These are phyloP conservation scores for Callopanchax toddi DNA, from an alignment of 2,113 vertebrate genomes.

Conservation along the genomic window DNA sequence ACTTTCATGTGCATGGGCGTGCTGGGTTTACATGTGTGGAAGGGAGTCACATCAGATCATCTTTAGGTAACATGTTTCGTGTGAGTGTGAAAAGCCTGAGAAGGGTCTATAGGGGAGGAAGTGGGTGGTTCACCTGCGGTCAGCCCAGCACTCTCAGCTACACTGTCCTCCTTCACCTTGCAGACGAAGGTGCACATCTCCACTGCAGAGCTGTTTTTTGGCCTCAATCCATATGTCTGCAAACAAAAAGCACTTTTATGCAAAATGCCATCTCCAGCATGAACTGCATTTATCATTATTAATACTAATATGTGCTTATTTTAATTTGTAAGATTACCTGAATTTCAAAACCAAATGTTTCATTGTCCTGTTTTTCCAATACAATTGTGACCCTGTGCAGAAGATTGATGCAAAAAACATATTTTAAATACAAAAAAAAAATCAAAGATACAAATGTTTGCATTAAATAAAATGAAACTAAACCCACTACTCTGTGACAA, in stretches of 20 bases:
- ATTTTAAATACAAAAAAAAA: background rate
- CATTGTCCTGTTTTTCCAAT: conserved; percentile 90
- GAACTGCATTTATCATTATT: no score
- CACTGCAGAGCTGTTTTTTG: conserved; percentile 66
- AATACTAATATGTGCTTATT: no score
- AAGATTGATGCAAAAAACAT: background rate
- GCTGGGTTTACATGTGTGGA: background rate
- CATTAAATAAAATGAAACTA: background rate
- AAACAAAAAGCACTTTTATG: conserved; percentile 7
- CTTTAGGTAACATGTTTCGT: background rate
- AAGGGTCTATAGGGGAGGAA: background rate
- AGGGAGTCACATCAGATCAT: conserved; percentile 4
- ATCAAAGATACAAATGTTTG: background rate
- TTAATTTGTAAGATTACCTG: conserved; percentile 89
- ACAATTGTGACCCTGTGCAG: conserved; percentile 63
- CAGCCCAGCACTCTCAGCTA: conserved; percentile 88
- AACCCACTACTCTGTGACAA: background rate
- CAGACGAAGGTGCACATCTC: conserved; percentile 86
- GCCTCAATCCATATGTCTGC: conserved; percentile 85
- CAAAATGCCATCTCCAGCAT: background rate
- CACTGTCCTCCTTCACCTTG: conserved; percentile 86
- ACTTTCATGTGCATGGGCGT: background rate
- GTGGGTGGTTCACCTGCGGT: conserved; percentile 81
- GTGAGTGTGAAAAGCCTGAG: background rate
- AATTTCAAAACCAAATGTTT: conserved; percentile 95